phyloP scores from a whole-genome alignment of 2,113 vertebrate species.

The Pao palembangensis region DNA sequence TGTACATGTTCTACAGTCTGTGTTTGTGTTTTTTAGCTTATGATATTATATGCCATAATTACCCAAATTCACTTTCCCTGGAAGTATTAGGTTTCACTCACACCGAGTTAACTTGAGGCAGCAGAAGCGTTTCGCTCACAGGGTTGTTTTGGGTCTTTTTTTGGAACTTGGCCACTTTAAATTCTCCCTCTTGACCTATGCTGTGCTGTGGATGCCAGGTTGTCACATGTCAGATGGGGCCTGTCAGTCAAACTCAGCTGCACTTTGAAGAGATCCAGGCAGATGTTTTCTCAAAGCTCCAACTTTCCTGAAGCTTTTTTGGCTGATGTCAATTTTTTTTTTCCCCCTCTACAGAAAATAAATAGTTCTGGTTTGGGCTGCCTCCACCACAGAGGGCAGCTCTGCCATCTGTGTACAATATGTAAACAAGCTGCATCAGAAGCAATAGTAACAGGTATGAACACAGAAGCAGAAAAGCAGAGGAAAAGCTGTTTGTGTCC shows the following conservation, averaged over 20 bases:
- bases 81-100: not conserved
- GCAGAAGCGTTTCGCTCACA: not conserved
- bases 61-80: not conserved
- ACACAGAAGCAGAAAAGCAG: conserved; percentile 5
- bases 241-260: conserved; percentile 34
- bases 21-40: too few relatives aligned
- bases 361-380: conserved; percentile 20
- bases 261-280: conserved; percentile 5
- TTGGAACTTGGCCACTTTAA: conserved; percentile 26
- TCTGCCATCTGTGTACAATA: conserved; percentile 37
- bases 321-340: conserved; percentile 12
- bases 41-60: not conserved
- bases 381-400: conserved; percentile 3
- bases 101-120: not conserved
- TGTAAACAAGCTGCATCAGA: conserved; percentile 19
- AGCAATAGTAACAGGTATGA: conserved; percentile 6
- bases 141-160: conserved; percentile 14
- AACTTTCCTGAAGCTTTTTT: conserved; percentile 23
- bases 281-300: conserved; percentile 18
- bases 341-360: conserved; percentile 12
- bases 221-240: not conserved
- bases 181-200: conserved; percentile 19
- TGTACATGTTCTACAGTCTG: too few relatives aligned
- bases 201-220: conserved; percentile 19
- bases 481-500: not conserved